phyloP scores from a whole-genome alignment of 2,797 vertebrate genomes.

The Glossophaga mutica region DNA sequence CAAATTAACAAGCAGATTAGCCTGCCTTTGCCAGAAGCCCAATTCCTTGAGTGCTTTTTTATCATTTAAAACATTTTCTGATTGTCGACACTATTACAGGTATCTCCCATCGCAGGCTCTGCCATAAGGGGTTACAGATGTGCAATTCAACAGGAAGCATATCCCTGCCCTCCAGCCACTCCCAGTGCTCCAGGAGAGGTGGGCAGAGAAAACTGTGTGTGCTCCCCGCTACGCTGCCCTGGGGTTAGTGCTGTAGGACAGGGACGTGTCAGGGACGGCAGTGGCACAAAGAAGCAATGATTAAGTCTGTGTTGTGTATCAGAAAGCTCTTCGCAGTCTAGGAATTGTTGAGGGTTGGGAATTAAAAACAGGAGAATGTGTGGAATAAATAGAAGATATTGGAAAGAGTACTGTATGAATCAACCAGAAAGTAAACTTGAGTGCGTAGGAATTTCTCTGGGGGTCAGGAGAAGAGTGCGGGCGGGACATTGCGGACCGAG shows the following conservation, averaged over 20 bases:
- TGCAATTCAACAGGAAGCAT: not conserved
- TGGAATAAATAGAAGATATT: not conserved
- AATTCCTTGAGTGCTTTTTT: not conserved
- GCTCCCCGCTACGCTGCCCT: too few species aligned
- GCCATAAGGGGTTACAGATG: not conserved
- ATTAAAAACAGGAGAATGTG: not conserved
- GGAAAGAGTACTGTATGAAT: not conserved
- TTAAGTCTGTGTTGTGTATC: not conserved
- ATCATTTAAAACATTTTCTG: not conserved
- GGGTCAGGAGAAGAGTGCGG: not conserved
- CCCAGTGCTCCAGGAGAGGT: not conserved
- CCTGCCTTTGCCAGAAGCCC: not conserved
- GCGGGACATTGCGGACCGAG: not conserved
- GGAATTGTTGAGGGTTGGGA: not conserved
- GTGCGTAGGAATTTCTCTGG: not conserved
- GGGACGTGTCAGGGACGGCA: accelerated
- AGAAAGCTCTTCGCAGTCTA: not conserved
- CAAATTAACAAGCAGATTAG: not conserved
- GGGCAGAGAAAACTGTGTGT: not conserved
- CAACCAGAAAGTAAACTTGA: not conserved
- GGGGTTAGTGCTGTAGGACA: not conserved
- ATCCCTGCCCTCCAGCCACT: not conserved
- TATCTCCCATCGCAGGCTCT: not conserved
- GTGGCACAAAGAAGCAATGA: not conserved
- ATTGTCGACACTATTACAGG: not conserved